Conservation (phyloP, 2,888 invertebrate genomes). For the Podotricha telesiphe region DNA sequence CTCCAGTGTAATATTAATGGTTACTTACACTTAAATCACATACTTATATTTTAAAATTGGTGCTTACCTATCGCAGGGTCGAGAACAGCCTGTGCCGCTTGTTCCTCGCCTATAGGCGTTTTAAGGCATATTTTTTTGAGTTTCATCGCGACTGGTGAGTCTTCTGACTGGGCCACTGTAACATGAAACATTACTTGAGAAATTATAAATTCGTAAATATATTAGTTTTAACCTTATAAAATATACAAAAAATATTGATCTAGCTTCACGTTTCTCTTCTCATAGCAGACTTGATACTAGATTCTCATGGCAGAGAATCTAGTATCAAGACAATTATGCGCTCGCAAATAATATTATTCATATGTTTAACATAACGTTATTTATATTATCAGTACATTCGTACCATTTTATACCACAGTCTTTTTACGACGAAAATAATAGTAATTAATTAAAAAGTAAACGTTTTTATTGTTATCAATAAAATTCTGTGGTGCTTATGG, state of each 20-base stretch:
- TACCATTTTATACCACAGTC: background rate
- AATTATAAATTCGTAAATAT: background rate
- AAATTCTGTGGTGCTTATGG: background rate
- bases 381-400: background rate
- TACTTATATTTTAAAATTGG: slow-evolving; percentile 1
- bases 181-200: slow-evolving; percentile 47
- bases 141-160: slow-evolving; percentile 87
- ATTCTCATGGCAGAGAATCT: too few relatives aligned
- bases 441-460: slow-evolving; percentile 5
- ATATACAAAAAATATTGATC: too few relatives aligned
- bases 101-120: slow-evolving; percentile 87
- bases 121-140: slow-evolving; percentile 89
- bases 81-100: slow-evolving; percentile 87
- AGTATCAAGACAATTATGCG: too few relatives aligned
- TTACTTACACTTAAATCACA: background rate
- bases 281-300: too few relatives aligned
- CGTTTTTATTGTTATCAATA: background rate
- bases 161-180: slow-evolving; percentile 86
- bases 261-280: too few relatives aligned
- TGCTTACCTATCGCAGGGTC: slow-evolving; percentile 86
- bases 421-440: background rate
- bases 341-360: too few relatives aligned
- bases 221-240: too few relatives aligned
- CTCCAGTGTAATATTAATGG: background rate
- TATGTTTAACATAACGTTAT: background rate